Conservation (phyloP, 1,140 invertebrate genomes). For the Lordiphosa clarofinis region DNA sequence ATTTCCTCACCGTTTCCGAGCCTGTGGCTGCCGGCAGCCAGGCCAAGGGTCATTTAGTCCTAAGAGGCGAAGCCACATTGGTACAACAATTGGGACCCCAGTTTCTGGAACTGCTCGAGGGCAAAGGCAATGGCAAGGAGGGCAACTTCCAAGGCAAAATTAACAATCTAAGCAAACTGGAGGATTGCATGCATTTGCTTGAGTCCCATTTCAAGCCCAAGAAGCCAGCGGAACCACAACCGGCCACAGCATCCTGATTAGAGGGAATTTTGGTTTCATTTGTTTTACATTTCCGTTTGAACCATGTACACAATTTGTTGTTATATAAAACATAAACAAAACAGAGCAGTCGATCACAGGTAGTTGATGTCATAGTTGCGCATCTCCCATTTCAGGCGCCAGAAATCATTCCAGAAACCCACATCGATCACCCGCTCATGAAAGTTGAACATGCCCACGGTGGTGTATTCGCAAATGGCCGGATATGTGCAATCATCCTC, state of each 20-base stretch:
- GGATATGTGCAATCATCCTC: conserved; percentile 85
- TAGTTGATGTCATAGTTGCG: conserved; percentile 89
- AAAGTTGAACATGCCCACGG: conserved; percentile 83
- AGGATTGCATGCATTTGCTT: conserved; percentile 79
- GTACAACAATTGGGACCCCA: conserved; percentile 80
- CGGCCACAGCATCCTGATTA: conserved; percentile 29
- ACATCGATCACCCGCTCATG: conserved; percentile 87
- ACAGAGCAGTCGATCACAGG: conserved; percentile 29
- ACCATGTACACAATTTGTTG: too few relatives aligned
- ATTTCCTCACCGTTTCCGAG: conserved; percentile 86
- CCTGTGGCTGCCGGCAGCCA: conserved; percentile 66
- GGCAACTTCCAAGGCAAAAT: conserved; percentile 83
- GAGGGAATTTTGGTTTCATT: conserved; percentile 1
- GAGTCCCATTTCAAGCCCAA: conserved; percentile 64
- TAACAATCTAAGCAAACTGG: conserved; percentile 80
- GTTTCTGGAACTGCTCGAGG: conserved; percentile 83
- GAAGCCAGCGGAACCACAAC: conserved; percentile 64
- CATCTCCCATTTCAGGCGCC: conserved; percentile 86
- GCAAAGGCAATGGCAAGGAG: conserved; percentile 84
- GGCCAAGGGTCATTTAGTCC: conserved; percentile 84
- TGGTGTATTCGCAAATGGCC: conserved; percentile 86
- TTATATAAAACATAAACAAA: too few relatives aligned
- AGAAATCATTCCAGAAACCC: conserved; percentile 88
- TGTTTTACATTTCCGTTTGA: not conserved
- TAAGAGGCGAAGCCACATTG: conserved; percentile 81